These are phyloP conservation scores for Ceratotherium simum DNA, from an alignment of 2,113 vertebrate species.

Conservation along the genomic window DNA sequence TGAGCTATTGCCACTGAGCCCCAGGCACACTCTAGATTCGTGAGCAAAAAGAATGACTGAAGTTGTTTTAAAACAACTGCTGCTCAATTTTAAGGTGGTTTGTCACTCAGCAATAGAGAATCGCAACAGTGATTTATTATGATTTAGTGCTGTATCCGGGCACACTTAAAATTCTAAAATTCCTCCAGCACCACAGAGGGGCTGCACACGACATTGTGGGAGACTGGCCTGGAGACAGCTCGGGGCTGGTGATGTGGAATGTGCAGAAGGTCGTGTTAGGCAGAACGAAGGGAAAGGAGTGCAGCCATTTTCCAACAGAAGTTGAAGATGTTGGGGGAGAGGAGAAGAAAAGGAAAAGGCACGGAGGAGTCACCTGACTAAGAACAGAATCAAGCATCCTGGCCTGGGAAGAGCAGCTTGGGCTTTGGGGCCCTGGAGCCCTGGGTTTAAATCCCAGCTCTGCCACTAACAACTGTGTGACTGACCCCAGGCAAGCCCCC, in stretches of 20 bases:
- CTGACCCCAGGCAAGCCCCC: not conserved
- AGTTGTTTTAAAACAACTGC: not conserved
- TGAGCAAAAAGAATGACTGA: not conserved
- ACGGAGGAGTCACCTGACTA: not conserved
- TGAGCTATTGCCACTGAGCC: not conserved
- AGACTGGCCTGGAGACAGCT: not conserved
- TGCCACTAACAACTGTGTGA: not conserved
- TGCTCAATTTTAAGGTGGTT: not conserved
- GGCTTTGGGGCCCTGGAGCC: not conserved
- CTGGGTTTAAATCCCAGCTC: not conserved
- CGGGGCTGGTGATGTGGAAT: not conserved
- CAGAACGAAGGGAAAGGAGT: not conserved
- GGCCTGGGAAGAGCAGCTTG: not conserved
- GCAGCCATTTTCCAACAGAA: not conserved
- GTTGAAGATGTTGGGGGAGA: not conserved
- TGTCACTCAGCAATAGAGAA: not conserved
- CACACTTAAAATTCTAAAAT: not conserved
- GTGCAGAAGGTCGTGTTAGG: not conserved
- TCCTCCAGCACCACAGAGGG: not conserved
- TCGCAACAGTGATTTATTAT: not conserved
- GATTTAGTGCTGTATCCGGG: not conserved
- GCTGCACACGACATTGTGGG: not conserved
- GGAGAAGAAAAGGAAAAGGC: not conserved
- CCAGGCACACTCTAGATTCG: not conserved
- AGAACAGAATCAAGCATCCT: not conserved